phyloP scores from a whole-genome alignment of 2,888 invertebrate species.

The Lissocephala sabroskyi region DNA sequence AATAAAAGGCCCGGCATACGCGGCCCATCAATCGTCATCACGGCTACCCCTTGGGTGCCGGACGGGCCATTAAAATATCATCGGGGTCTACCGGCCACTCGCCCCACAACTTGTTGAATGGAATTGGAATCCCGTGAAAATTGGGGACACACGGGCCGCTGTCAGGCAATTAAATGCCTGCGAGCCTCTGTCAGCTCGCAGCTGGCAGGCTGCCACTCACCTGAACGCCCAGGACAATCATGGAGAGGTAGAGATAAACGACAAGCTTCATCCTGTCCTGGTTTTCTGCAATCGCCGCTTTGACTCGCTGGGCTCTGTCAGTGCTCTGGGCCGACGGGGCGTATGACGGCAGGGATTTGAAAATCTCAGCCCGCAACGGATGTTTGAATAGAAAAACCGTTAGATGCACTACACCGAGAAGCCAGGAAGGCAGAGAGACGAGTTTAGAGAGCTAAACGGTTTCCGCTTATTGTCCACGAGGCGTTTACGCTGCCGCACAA shows the following conservation, averaged over 20 bases:
- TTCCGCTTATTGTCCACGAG: constrained; percentile 38
- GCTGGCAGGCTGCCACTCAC: constrained; percentile 48
- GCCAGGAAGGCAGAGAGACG: constrained; percentile 5
- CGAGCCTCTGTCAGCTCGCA: background rate
- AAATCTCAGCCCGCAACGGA: background rate
- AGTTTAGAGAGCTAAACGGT: constrained; percentile 9
- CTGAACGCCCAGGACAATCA: constrained; percentile 70
- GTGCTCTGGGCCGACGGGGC: too few species aligned
- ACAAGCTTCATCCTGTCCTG: constrained; percentile 64
- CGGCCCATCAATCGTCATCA: constrained; percentile 41
- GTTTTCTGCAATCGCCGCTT: too few species aligned
- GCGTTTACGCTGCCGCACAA: constrained; percentile 59
- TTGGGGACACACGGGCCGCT: background rate
- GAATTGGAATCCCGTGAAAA: constrained; percentile 7
- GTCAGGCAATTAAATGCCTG: background rate
- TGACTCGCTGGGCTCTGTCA: too few species aligned
- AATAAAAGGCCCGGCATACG: constrained; percentile 30
- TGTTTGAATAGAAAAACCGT: constrained; percentile 6
- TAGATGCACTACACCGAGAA: background rate
- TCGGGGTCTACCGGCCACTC: too few species aligned
- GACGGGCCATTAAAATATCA: constrained; percentile 22
- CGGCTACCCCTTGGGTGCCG: constrained; percentile 1
- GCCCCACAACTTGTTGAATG: constrained; percentile 55
- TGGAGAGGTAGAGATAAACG: constrained; percentile 66
- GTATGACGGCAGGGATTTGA: too few species aligned